Evolutionary conservation across 2,888 invertebrate species (phyloP).

Genomic region (Tetragonisca angustula): DNA sequence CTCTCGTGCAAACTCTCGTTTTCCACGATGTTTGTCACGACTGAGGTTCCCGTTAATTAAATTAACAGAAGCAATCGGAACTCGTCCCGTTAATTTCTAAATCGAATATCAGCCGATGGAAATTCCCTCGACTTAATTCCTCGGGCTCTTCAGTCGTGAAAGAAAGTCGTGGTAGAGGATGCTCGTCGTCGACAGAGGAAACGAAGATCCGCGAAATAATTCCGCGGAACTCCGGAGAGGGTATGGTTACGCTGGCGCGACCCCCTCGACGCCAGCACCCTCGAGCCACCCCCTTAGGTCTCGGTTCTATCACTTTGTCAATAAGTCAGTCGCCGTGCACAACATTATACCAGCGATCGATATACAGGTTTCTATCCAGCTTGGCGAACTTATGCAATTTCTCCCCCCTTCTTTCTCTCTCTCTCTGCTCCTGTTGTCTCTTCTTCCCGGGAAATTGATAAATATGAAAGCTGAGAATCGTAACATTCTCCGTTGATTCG

Average conservation of each 20-base stretch:
- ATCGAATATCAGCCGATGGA: background rate
- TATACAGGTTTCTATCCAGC: background rate
- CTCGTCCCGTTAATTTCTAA: background rate
- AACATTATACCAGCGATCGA: slow-evolving; percentile 27
- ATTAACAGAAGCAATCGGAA: background rate
- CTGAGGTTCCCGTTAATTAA: background rate
- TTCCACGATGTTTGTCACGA: background rate
- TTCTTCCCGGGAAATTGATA: background rate
- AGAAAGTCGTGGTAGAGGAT: background rate
- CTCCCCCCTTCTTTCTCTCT: background rate
- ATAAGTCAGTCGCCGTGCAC: slow-evolving; percentile 39
- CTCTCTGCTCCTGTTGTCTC: background rate
- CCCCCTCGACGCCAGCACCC: slow-evolving; percentile 5
- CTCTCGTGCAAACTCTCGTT: too few species aligned
- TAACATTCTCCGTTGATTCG: background rate
- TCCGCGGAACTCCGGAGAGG: background rate
- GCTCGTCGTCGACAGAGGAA: background rate
- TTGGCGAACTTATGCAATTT: background rate
- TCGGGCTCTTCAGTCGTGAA: background rate
- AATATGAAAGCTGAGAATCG: background rate
- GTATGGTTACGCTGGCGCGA: background rate
- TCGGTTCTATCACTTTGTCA: slow-evolving; percentile 47
- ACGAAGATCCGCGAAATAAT: slow-evolving; percentile 3
- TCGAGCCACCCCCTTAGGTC: slow-evolving; percentile 1
- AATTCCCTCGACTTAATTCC: slow-evolving; percentile 6